Conservation (phyloP, 2,113 vertebrate species). For the Spea multiplicata region DNA sequence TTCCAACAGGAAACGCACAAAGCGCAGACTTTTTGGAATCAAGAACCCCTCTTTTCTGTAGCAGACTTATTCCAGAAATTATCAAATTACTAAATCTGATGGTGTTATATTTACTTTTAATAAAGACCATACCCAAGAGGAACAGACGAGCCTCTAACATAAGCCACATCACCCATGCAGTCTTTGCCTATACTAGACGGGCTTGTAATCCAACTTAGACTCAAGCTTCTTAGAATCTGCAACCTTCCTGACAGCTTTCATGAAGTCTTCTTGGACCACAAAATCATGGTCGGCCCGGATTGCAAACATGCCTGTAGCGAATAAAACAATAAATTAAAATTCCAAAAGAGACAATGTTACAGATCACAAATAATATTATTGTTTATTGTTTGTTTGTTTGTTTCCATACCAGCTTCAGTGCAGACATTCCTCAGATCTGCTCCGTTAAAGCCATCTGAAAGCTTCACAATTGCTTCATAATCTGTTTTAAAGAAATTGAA, state of each 20-base stretch:
- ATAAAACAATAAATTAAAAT: constrained; percentile 8
- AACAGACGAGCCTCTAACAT: constrained; percentile 61
- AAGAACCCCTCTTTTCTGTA: constrained; percentile 53
- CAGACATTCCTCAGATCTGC: constrained; percentile 97
- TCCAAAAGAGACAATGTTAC: neutral
- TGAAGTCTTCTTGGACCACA: constrained; percentile 96
- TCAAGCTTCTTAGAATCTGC: constrained; percentile 97
- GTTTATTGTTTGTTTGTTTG: no score
- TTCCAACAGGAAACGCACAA: constrained; percentile 54
- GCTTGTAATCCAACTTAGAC: constrained; percentile 97
- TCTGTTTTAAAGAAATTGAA: constrained; percentile 62
- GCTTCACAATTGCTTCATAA: constrained; percentile 97
- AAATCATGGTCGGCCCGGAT: constrained; percentile 95
- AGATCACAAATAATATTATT: neutral
- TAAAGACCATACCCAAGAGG: constrained; percentile 59
- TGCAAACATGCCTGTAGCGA: constrained; percentile 85
- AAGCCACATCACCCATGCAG: constrained; percentile 55
- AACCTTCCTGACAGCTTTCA: constrained; percentile 97
- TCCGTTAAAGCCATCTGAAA: constrained; percentile 96
- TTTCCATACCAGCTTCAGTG: constrained; percentile 89
- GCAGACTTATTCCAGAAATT: constrained; percentile 56
- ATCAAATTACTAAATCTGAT: constrained; percentile 57
- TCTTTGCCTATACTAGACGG: constrained; percentile 71
- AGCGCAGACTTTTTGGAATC: constrained; percentile 54
- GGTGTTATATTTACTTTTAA: constrained; percentile 58